Evolutionary conservation across 2,113 vertebrate species (phyloP).

Genomic region (Pterocles gutturalis): DNA sequence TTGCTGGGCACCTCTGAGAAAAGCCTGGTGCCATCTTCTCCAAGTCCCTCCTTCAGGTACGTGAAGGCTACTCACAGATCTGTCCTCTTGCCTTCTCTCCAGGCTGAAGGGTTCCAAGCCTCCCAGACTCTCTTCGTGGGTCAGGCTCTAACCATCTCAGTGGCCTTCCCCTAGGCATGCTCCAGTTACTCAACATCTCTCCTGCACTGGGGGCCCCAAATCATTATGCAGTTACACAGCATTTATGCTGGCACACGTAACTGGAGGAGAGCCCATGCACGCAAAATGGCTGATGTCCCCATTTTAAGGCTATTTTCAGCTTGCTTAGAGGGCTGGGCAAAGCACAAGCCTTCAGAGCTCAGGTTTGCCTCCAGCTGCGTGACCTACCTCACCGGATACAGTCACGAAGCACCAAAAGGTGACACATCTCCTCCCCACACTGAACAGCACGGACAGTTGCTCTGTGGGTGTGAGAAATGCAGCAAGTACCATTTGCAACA

Average conservation of each 20-base stretch:
- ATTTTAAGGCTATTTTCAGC: neutral
- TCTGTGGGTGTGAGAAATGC: rapidly evolving
- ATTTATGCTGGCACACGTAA: neutral
- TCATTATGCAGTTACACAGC: neutral
- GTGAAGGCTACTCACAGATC: neutral
- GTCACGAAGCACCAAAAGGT: neutral
- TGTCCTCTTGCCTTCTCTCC: neutral
- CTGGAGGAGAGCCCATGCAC: neutral
- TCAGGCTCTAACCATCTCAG: neutral
- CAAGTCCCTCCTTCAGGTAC: neutral
- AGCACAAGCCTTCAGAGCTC: neutral
- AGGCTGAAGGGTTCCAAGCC: neutral
- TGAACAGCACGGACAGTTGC: rapidly evolving
- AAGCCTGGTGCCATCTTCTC: neutral
- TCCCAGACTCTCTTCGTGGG: neutral
- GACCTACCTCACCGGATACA: rapidly evolving
- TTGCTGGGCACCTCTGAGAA: neutral
- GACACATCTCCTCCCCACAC: neutral
- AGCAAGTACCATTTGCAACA: neutral
- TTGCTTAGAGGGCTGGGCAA: neutral
- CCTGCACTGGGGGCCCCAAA: neutral
- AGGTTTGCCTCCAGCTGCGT: neutral
- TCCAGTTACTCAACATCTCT: neutral
- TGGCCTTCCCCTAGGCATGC: neutral
- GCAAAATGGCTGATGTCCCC: neutral